Evolutionary conservation across 2,113 vertebrate species (phyloP).

Genomic region (Rhea pennata): DNA sequence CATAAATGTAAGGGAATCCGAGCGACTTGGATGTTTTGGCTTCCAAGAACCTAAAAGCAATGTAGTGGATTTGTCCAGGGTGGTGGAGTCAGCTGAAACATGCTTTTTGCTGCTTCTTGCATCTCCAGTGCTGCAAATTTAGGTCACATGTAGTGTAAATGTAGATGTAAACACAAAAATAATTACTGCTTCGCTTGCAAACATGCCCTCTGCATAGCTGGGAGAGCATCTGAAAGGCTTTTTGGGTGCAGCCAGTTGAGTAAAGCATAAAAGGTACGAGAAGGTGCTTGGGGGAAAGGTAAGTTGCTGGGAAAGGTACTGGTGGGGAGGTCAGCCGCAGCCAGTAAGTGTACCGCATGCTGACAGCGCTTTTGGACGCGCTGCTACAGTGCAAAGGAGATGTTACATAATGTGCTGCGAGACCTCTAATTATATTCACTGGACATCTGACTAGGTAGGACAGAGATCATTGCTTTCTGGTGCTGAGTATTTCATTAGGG

Average conservation of each 20-base stretch:
- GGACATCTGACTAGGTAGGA: neutral
- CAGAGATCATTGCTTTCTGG: neutral
- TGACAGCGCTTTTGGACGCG: neutral
- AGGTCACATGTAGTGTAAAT: fast-evolving
- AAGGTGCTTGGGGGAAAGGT: neutral
- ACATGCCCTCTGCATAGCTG: neutral
- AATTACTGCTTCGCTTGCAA: neutral
- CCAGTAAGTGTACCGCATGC: neutral
- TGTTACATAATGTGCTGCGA: neutral
- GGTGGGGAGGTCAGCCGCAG: neutral
- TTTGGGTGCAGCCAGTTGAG: neutral
- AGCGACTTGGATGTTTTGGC: neutral
- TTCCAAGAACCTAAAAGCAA: neutral
- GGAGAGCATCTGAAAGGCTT: neutral
- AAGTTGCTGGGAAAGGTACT: neutral
- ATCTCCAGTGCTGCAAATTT: neutral
- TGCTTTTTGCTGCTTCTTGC: neutral
- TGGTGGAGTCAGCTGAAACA: neutral
- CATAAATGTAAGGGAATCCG: neutral
- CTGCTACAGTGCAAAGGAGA: neutral
- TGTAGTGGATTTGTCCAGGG: fast-evolving
- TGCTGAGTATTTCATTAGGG: neutral
- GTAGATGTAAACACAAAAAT: neutral
- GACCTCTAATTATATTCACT: fast-evolving
- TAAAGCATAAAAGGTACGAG: neutral